Conservation (phyloP, 2,113 vertebrate species). For the Oriolus oriolus region DNA sequence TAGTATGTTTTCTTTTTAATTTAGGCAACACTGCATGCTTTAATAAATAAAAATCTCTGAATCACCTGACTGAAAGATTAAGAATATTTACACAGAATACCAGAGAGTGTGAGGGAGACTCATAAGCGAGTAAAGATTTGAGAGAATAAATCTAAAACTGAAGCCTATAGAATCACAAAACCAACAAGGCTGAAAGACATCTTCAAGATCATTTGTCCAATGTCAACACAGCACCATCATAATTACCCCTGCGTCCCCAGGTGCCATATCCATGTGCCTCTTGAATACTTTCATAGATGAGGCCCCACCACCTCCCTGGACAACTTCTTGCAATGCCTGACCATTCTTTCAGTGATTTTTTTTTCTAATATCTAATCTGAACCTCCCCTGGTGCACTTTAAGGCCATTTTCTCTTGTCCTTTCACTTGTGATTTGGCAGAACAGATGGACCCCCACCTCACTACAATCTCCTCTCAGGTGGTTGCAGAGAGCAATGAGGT, state of each 20-base stretch:
- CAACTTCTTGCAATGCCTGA: not conserved
- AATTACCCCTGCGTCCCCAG: not conserved
- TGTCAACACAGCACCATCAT: not conserved
- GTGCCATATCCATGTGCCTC: not conserved
- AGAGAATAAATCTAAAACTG: not conserved
- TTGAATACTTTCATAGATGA: not conserved
- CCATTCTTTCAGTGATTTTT: not conserved
- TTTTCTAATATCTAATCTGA: not conserved
- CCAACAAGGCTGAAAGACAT: not conserved
- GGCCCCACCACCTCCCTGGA: too few species aligned
- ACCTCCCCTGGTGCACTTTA: not conserved
- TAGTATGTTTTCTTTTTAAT: not conserved
- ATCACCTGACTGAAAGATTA: not conserved
- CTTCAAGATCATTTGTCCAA: not conserved
- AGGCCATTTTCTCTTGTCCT: not conserved
- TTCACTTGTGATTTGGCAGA: not conserved
- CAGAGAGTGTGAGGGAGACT: not conserved
- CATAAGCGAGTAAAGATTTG: not conserved
- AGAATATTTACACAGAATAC: not conserved
- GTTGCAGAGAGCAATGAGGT: not conserved
- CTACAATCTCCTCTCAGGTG: not conserved
- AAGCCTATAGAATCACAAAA: not conserved
- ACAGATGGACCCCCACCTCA: rapidly evolving
- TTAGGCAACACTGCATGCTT: not conserved
- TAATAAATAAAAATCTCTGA: not conserved